Evolutionary conservation across 1,140 invertebrate species (phyloP), one percentile per base, ranked within the genome.

Genomic region (Tenebrio molitor): DNA sequence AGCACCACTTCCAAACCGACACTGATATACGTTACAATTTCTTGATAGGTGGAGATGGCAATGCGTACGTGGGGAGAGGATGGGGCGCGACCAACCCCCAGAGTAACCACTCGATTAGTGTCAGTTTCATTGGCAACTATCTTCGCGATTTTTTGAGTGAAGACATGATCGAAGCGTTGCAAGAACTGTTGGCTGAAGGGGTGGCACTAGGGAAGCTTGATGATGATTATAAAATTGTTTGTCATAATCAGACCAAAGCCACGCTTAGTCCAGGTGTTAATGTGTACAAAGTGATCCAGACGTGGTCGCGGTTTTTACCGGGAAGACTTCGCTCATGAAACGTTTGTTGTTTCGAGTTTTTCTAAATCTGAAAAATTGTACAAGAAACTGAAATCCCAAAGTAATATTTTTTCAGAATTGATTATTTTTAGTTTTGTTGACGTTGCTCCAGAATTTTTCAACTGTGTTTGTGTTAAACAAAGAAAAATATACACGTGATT

Each of bases 11-110:
- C 14, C 29, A 81, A 79, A 66, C 53, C 58, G 23, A n/a, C n/a
- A n/a, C n/a, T n/a, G 84, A 86, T 69, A 85, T 82, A 77, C 85
- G 85, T 21, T 91, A 90, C 77, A 93, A 88, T 79, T 93, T 92
- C 78, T 68, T 91, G 58, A 86, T 91, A 46, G 91, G 90, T 8
- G 90, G 89, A 64, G 90, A 92, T 76, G 89, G 88, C 0, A 83
- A 85, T 2, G 84, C 89, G 1, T 91, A 91, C 77, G 87, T 88
- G 74, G 90, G 87, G 0, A 81, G 90, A 17, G 90, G 89, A 0
- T 91, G 89, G 88, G 82, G 84, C 62, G 12, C 25, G 15, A 16
- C 15, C 0, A 58, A 25, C 41, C n/a, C 8, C 81, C 64, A 39
- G 19, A 85, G 85, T 1, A 80, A 83, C 34, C 77, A 82, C 1